Evolutionary conservation across 1,140 invertebrate genomes (phyloP), one percentile per base, ranked within the genome.

Genomic region (Meloidogyne hapla): DNA sequence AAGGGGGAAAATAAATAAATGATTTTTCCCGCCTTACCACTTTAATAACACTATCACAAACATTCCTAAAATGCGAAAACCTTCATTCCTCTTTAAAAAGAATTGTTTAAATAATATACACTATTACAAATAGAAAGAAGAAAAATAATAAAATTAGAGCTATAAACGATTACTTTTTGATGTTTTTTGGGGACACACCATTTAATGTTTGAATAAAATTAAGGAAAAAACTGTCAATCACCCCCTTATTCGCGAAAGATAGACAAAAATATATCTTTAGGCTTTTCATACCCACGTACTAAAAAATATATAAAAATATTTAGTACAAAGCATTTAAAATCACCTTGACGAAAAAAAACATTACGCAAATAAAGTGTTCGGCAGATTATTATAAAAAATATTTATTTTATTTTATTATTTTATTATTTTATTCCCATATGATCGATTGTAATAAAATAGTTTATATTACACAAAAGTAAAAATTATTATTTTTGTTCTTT

Each of bases 381-480:
- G 48, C 18, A 56, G 48, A 56, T 56, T 56, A 56, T 56, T 56
- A 56, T n/a, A n/a, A 56, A 56, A 33, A 33, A 33, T n/a, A 33
- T 33, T 33, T 33, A 33, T 33, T 33, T 33, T 33, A 6, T 6
- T 33, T 33, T 33, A 6, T 33, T 33, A 33, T 8, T n/a, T n/a
- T n/a, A n/a, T n/a, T n/a, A 15, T 45, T 45, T 18, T 56, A 48
- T 56, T 56, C 18, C 48, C 48, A 56, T 56, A 56, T 56, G 48
- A n/a, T 56, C 12, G 18, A n/a, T 56, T n/a, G 48, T 21, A 56
- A 56, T n/a, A n/a, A n/a, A 56, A 56, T 56, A 56, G 48, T 56
- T 56, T 48, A n/a, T 56, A 21, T 56, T 56, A 56, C 48, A 56
- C 48, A 56, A 56, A 56, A 56, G 48, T 56, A 56, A 56, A 33